These are phyloP conservation scores for Thalassarche chlororhynchos DNA, from an alignment of 2,113 vertebrate species.

Conservation along the genomic window DNA sequence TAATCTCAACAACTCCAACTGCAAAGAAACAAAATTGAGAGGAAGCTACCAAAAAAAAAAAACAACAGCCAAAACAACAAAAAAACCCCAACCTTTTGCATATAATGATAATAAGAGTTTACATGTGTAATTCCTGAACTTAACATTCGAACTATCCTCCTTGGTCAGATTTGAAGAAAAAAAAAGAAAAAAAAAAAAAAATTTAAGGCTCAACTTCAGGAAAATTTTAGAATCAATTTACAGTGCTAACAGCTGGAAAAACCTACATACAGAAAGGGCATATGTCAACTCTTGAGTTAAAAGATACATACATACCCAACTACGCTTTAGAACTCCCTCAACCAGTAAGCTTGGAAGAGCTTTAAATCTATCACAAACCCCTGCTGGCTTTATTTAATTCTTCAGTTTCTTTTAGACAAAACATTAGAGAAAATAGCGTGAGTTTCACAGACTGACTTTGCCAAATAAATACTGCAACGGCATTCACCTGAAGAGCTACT, in stretches of 20 bases:
- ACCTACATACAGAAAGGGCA: not conserved
- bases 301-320: not conserved
- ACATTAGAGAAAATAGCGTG: not conserved
- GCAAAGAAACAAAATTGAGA: not conserved
- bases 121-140: not conserved
- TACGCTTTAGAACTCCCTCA: not conserved
- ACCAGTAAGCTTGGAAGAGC: not conserved
- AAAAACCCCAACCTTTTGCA: not conserved
- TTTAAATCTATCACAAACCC: not conserved
- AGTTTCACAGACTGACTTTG: not conserved
- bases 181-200: no score
- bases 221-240: not conserved
- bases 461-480: not conserved
- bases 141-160: not conserved
- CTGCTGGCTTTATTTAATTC: not conserved
- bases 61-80: no score
- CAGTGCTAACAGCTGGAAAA: not conserved
- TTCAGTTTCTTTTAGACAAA: not conserved
- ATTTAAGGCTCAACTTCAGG: not conserved
- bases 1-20: not conserved
- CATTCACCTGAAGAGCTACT: not conserved
- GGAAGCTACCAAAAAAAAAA: not conserved
- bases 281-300: not conserved
- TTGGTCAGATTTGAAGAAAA: not conserved
- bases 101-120: fast-evolving